Evolutionary conservation across 2,888 invertebrate species (phyloP).

Genomic region (Rhimphoctona megacephalus): DNA sequence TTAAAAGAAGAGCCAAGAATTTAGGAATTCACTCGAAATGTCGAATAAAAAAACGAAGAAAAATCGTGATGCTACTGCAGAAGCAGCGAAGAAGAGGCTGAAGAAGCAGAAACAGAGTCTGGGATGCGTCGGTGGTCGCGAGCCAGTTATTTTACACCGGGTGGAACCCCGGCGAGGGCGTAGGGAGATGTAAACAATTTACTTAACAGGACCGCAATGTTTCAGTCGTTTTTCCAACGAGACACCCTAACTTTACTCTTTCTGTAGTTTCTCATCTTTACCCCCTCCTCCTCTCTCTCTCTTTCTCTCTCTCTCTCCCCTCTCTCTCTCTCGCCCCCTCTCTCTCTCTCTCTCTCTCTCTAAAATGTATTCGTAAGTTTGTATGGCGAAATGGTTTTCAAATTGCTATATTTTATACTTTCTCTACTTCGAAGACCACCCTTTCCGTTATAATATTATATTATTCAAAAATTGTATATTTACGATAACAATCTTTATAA

Average conservation of each 20-base stretch:
- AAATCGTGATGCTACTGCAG: constrained; percentile 40
- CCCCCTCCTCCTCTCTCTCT: constrained; percentile 9
- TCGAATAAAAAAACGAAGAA: not conserved
- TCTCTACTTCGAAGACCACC: too few species aligned
- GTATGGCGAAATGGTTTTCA: too few species aligned
- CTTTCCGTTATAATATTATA: too few species aligned
- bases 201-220: constrained; percentile 74
- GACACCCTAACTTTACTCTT: constrained; percentile 68
- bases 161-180: constrained; percentile 59
- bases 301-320: not conserved
- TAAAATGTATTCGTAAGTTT: too few species aligned
- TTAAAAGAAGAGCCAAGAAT: constrained; percentile 35
- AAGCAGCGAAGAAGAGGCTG: constrained; percentile 39
- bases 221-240: constrained; percentile 70
- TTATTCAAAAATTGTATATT: too few species aligned
- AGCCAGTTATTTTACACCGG: constrained; percentile 70
- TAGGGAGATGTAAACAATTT: constrained; percentile 74
- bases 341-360: too few species aligned
- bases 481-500: too few species aligned
- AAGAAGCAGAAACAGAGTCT: constrained; percentile 60
- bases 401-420: too few species aligned
- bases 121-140: constrained; percentile 71
- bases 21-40: constrained; percentile 21
- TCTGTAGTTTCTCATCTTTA: constrained; percentile 44
- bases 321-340: too few species aligned